phyloP scores from a whole-genome alignment of 2,888 invertebrate genomes.

The Lasioglossum zephyrum region DNA sequence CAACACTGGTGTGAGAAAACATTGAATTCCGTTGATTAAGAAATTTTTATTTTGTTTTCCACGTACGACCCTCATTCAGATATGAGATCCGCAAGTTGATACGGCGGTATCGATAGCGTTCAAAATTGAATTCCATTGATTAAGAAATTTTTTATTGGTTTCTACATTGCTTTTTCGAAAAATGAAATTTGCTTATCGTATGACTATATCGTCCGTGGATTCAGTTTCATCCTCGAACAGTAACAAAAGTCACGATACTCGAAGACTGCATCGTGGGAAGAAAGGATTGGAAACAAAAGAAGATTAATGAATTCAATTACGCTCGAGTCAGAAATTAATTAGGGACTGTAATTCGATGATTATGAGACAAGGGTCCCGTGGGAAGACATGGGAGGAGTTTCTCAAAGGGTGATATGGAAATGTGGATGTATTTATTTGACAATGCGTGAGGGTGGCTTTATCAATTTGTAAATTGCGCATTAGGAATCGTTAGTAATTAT shows the following conservation, averaged over 20 bases:
- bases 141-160: no score
- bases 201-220: background rate
- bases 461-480: background rate
- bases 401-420: background rate
- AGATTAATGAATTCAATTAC: slow-evolving; percentile 46
- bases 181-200: background rate
- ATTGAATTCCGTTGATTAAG: background rate
- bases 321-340: slow-evolving; percentile 39
- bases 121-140: no score
- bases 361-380: background rate
- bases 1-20: background rate
- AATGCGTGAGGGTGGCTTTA: background rate
- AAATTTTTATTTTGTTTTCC: background rate
- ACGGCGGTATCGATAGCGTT: background rate
- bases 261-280: background rate
- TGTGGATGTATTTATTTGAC: no score
- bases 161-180: background rate
- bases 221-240: background rate
- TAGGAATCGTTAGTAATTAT: background rate
- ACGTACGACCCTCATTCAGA: background rate
- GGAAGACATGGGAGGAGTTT: background rate
- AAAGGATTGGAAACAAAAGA: background rate
- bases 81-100: background rate
- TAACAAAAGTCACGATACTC: background rate
- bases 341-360: slow-evolving; percentile 20